Base-by-base conservation (phyloP, 2,888 invertebrate species). In the Lepidocyrtoides sp. region DNA sequence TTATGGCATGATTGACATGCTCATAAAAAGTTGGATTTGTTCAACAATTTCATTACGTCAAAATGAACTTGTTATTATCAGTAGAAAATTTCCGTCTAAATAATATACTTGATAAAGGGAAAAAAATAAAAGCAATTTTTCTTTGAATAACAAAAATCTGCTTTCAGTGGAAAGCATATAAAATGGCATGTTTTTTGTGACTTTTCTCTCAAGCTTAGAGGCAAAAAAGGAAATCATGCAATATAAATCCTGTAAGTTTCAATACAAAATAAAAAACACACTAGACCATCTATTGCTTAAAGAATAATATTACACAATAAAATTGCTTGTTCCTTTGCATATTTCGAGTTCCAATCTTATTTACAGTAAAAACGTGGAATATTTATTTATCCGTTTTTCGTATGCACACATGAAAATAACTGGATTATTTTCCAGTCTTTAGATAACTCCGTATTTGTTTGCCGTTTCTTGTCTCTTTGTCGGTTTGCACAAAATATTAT, bases 401-500 rank as follows among this genome's bases (percentile, higher is more conserved):
- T 2, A 17, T 29, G 29, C n/a, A n/a, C 29, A 29, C 26, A 29
- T 7, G n/a, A 26, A 63, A 32, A 63, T 63, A 32, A 63, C 63
- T 44, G 2, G 44, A 12, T 29, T 63, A 14, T 12, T 2, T 14
- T 12, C 1, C 12, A 57, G 17, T n/a, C n/a, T 57, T n/a, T n/a
- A n/a, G 44, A 8, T 44, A 44, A 14, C n/a, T 32, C 63, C 26
- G 14, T 29, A 14, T 57, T 2, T 63, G 29, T 63, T 12, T 63
- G 4, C 29, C 0, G 32, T 54, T 23, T 20, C 29, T 12, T 12
- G 54, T 57, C 10, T 23, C 29, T 83, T 41, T 23, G 3, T 44
- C 23, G 51, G 57, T 81, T 81, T 60, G 57, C 60, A 57, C 57
- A 83, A 83, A 66, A 66, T 66, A 83, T 66, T 63, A 3, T 63